Evolutionary conservation across 2,113 vertebrate genomes (phyloP).

Genomic region (Austrofundulus limnaeus): DNA sequence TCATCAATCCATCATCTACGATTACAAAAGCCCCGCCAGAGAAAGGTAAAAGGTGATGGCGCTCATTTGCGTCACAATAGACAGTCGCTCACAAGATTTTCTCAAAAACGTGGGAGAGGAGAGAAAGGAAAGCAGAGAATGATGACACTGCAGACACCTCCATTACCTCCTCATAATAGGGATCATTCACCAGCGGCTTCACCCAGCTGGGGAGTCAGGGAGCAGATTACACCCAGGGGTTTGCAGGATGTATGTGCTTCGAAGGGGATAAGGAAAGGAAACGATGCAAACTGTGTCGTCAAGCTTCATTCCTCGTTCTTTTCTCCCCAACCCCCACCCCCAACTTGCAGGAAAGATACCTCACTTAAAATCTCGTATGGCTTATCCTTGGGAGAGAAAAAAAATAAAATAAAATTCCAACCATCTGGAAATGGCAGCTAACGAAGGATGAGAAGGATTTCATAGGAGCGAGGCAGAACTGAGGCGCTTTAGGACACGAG

Average conservation of each 20-base stretch:
- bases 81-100: slow-evolving; percentile 12
- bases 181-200: slow-evolving; percentile 55
- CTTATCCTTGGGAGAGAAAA: slow-evolving; percentile 39
- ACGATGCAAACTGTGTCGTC: slow-evolving; percentile 37
- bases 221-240: slow-evolving; percentile 48
- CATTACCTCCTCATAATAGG: slow-evolving; percentile 64
- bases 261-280: slow-evolving; percentile 37
- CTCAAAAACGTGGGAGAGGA: slow-evolving; percentile 13
- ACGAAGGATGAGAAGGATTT: slow-evolving; percentile 58
- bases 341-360: slow-evolving; percentile 39
- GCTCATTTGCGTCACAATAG: neutral
- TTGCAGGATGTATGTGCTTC: slow-evolving; percentile 47
- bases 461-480: slow-evolving; percentile 40
- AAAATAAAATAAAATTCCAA: slow-evolving; percentile 16
- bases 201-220: slow-evolving; percentile 36
- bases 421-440: slow-evolving; percentile 50
- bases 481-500: slow-evolving; percentile 29
- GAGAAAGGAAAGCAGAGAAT: slow-evolving; percentile 13
- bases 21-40: slow-evolving; percentile 8
- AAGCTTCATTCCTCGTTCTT: slow-evolving; percentile 4
- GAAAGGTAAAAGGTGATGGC: slow-evolving; percentile 6
- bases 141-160: slow-evolving; percentile 51
- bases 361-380: slow-evolving; percentile 46
- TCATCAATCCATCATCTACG: slow-evolving; percentile 10
- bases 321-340: neutral